Conservation (phyloP, 2,797 vertebrate species). For the Sebastes alutus region DNA sequence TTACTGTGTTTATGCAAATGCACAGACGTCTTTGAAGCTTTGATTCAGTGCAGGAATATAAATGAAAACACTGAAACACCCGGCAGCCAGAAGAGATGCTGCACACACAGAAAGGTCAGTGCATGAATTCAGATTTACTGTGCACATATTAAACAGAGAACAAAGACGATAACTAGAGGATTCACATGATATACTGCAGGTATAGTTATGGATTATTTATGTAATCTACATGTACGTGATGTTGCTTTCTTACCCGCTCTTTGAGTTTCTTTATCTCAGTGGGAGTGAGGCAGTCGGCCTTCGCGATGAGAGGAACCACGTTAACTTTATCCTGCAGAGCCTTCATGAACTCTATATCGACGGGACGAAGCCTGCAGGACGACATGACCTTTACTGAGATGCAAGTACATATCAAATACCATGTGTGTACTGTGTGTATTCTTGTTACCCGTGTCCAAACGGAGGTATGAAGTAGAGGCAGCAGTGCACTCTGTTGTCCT, state of each 20-base stretch:
- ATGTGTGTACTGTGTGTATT: not conserved
- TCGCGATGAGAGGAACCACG: slow-evolving; percentile 93
- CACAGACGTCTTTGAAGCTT: no score
- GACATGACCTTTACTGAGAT: not conserved
- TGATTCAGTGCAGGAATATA: no score
- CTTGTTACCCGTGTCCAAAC: slow-evolving; percentile 92
- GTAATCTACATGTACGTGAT: no score
- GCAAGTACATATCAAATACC: no score
- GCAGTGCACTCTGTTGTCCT: slow-evolving; percentile 96
- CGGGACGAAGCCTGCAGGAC: slow-evolving; percentile 87
- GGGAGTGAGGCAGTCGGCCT: slow-evolving; percentile 94
- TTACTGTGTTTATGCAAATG: no score
- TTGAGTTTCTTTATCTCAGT: slow-evolving; percentile 93
- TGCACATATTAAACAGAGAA: no score
- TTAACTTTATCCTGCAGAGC: slow-evolving; percentile 95
- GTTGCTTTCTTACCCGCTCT: slow-evolving; percentile 84
- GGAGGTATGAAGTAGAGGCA: slow-evolving; percentile 97
- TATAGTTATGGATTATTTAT: not conserved
- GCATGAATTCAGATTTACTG: no score
- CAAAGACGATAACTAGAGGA: no score
- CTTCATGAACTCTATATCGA: slow-evolving; percentile 97
- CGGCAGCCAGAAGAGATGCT: no score
- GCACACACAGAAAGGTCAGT: no score
- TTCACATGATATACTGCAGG: not conserved
- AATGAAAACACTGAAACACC: no score